Percentiles rank a stretch among this genome's conserved stretches.
Evolutionary conservation across 2,113 vertebrate species (phyloP).

Genomic region (Sylvia atricapilla): DNA sequence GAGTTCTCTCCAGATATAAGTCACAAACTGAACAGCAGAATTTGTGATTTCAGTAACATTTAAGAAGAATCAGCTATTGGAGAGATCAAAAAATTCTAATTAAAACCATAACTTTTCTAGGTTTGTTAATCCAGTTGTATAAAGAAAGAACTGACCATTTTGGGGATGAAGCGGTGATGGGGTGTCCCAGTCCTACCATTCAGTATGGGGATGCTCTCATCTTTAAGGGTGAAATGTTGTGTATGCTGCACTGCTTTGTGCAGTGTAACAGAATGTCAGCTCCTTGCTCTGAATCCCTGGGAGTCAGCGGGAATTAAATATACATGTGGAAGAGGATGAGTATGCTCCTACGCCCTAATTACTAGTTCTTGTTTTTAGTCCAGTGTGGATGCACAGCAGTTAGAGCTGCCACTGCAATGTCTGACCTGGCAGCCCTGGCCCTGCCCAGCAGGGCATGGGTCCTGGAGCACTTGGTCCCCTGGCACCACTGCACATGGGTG

Average conservation of each 20-base stretch:
- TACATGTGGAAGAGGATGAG: too few species aligned
- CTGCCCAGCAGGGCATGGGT: neutral
- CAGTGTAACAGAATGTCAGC: neutral
- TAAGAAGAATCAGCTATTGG: neutral
- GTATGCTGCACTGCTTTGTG: neutral
- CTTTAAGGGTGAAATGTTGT: neutral
- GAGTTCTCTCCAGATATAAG: neutral
- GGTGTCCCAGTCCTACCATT: neutral
- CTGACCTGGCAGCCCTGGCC: neutral
- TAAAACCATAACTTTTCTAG: neutral
- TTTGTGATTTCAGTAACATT: neutral
- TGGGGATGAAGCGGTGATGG: neutral
- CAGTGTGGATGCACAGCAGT: neutral
- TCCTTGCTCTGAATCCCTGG: neutral
- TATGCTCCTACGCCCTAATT: neutral
- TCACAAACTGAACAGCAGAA: neutral
- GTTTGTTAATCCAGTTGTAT: neutral
- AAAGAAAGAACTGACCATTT: neutral
- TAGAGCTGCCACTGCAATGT: neutral
- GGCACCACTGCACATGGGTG: fast-evolving
- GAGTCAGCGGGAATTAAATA: neutral
- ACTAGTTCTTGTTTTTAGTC: neutral
- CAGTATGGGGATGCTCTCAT: neutral
- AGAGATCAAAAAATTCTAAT: neutral
- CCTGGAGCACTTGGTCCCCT: fast-evolving